Base-by-base conservation (phyloP, 2,113 vertebrate species). In the Salvelinus fontinalis region DNA sequence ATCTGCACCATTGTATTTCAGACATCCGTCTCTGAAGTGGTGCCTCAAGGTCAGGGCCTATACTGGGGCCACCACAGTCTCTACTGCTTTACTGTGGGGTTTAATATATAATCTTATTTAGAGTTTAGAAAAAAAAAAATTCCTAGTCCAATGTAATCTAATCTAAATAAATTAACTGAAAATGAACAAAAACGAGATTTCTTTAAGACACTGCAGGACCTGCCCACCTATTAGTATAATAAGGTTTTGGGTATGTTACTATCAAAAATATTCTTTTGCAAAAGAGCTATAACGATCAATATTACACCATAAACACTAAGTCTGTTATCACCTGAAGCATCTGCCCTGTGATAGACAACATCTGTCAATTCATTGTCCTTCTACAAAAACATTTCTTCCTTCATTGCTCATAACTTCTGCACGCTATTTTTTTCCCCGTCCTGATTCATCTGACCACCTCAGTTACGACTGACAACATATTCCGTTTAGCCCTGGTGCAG, bases 251-350 rank as follows among this genome's bases (percentile, higher is more conserved):
- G 14, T 54, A 16, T 14, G 27, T 77, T 60, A 26, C 51, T 48
- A 1, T 3, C 59, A 48, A 74, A 24, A 67, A 26, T 48, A 48
- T 71, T 80, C 78, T 74, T 62, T 14, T 6, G 70, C 67, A 34
- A 81, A 71, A 84, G 68, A 48, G 67, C 76, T 49, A 27, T 83
- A 49, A 81, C 82, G 70, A 82, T 64, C 64, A 26, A n/a, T 60
- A 60, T n/a, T 14, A 4, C 16, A 60, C 5, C 20, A 20, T 60
- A 60, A 60, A 51, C 48, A 51, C 11, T n/a, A 60, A 14, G 57
- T 60, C 5, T 60, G 22, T 60, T 60, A n/a, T 60, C 57, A 22
- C 57, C 57, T 7, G n/a, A 60, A 60, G 7, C 57, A 60, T 60
- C n/a, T 12, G 12, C 51, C 12, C 51, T 54, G 16, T 60, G 49